These are phyloP conservation scores for Psophia crepitans DNA, from an alignment of 2,113 vertebrate genomes.

Conservation along the genomic window DNA sequence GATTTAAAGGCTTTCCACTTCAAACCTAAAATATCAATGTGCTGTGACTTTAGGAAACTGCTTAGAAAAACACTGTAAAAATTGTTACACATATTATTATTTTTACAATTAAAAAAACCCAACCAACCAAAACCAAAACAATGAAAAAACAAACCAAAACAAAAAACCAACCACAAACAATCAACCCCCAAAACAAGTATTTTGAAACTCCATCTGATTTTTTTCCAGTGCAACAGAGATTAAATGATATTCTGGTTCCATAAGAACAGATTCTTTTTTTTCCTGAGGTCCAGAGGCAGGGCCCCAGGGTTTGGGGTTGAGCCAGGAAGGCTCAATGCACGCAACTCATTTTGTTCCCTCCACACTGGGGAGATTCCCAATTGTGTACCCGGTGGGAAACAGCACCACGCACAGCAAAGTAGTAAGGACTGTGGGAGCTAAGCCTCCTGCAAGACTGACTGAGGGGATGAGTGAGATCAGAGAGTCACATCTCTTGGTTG, in stretches of 20 bases:
- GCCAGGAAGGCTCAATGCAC: background rate
- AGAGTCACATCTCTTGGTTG: background rate
- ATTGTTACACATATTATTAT: background rate
- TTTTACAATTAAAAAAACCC: background rate
- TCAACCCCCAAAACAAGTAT: background rate
- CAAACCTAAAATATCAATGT: background rate
- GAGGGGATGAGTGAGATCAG: background rate
- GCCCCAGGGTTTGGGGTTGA: background rate
- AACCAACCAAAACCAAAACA: background rate
- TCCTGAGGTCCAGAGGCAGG: background rate
- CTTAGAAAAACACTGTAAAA: background rate
- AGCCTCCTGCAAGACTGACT: background rate
- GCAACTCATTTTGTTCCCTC: background rate
- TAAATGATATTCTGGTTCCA: background rate
- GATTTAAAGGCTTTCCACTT: background rate
- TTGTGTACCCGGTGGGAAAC: fast-evolving
- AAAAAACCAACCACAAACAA: background rate
- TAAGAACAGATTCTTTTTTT: background rate
- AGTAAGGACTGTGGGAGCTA: background rate
- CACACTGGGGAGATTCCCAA: background rate
- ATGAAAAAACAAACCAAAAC: too few species aligned
- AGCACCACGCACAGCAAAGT: background rate
- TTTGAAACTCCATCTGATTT: background rate
- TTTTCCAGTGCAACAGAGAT: background rate
- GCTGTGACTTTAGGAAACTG: background rate